Evolutionary conservation across 2,888 invertebrate species (phyloP).

Genomic region (Cremastinae sp.): DNA sequence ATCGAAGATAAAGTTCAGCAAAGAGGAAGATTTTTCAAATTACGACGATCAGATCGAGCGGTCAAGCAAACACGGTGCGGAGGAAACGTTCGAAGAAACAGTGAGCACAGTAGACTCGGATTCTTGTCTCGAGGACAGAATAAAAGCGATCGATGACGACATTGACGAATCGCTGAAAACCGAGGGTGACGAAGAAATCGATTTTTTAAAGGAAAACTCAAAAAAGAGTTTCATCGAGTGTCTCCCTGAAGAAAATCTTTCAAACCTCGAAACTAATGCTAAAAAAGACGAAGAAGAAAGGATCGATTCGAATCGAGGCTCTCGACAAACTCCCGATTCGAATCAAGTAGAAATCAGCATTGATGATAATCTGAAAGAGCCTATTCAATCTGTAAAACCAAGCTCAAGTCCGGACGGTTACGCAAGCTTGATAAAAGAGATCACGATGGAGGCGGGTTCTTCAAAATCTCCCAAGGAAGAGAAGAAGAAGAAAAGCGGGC

Average conservation of each 20-base stretch:
- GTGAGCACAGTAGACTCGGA: slow-evolving; percentile 73
- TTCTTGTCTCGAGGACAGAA: slow-evolving; percentile 73
- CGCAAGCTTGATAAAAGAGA: slow-evolving; percentile 73
- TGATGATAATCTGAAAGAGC: slow-evolving; percentile 16
- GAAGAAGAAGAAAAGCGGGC: slow-evolving; percentile 75
- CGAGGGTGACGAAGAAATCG: slow-evolving; percentile 19
- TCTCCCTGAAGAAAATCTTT: neutral
- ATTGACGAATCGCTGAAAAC: slow-evolving; percentile 50
- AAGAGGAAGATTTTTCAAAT: slow-evolving; percentile 20
- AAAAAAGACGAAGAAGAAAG: neutral
- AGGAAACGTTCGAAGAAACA: slow-evolving; percentile 64
- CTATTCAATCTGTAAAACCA: slow-evolving; percentile 6
- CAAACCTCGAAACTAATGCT: neutral
- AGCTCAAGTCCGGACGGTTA: slow-evolving; percentile 70
- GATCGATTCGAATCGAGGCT: neutral
- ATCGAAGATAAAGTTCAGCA: slow-evolving; percentile 20
- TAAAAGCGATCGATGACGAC: slow-evolving; percentile 69
- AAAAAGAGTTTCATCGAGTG: slow-evolving; percentile 56
- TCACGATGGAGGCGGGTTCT: slow-evolving; percentile 74
- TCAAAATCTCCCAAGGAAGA: slow-evolving; percentile 79
- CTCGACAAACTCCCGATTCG: neutral
- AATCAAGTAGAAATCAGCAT: neutral
- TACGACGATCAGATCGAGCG: slow-evolving; percentile 25
- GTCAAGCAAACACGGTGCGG: slow-evolving; percentile 40
- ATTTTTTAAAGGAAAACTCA: slow-evolving; percentile 35